phyloP scores from a whole-genome alignment of 2,797 vertebrate species.

The Danio albolineatus region DNA sequence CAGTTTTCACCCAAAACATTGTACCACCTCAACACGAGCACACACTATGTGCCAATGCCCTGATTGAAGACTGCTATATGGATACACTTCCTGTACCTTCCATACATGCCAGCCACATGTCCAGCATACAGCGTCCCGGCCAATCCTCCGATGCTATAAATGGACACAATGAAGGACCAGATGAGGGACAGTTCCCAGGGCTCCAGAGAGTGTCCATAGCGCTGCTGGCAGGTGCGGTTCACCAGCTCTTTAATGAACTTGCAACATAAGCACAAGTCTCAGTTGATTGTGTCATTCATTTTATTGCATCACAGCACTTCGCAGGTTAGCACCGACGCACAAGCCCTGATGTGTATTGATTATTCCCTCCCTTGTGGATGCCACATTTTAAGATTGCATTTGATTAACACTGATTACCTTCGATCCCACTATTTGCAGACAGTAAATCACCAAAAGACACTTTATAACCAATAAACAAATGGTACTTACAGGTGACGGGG shows the following conservation, averaged over 20 bases:
- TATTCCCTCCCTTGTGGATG: conserved; percentile 22
- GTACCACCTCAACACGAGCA: too few relatives aligned
- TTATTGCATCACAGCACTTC: conserved; percentile 1
- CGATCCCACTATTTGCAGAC: not conserved
- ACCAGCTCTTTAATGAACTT: conserved; percentile 79
- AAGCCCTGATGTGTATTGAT: conserved; percentile 32
- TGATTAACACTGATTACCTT: conserved; percentile 22
- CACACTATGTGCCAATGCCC: not conserved
- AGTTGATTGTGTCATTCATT: conserved; percentile 22
- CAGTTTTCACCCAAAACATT: not conserved
- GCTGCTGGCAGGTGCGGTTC: conserved; percentile 72
- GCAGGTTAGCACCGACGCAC: conserved; percentile 24
- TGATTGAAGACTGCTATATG: not conserved
- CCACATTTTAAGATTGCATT: conserved; percentile 3
- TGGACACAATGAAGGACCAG: conserved; percentile 79
- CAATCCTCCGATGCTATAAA: conserved; percentile 76
- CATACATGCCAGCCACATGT: conserved; percentile 57
- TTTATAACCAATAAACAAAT: conserved; percentile 11
- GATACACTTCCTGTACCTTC: conserved; percentile 69
- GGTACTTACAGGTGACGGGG: conserved; percentile 79
- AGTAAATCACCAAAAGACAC: conserved; percentile 6
- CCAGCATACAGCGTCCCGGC: conserved; percentile 66
- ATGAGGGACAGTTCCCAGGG: conserved; percentile 74
- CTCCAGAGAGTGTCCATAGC: conserved; percentile 67
- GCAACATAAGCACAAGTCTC: conserved; percentile 44